Evolutionary conservation across 2,113 vertebrate genomes (phyloP), one percentile per base, ranked within the genome.

Genomic region (Sarotherodon lohbergeri): DNA sequence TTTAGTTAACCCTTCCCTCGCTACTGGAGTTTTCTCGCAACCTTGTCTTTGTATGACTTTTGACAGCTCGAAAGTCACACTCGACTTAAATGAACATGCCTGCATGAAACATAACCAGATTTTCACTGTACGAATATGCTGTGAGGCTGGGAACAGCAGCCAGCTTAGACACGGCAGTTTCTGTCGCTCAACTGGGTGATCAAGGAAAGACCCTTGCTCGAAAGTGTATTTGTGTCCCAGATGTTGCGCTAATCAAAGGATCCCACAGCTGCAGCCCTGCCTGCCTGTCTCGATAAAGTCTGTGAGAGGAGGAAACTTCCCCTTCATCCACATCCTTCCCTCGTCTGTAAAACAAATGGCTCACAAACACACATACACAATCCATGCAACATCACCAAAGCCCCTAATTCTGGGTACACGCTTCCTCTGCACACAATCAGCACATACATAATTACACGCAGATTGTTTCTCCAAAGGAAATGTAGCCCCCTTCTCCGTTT

Each of bases 241-340:
- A 96, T 95, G 95, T 94, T 92, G 78, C 87, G 57, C 91, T 93
- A 91, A 95, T 94, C 93, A 94, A 94, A 94, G 88, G 90, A 82
- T 90, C 87, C 82, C 91, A 91, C 95, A 96, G 95, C 95, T 96
- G 95, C 92, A 91, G 85, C 87, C 88, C 84, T 78, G 88, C 84
- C 88, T 81, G 85, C 84, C 68, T 84, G 85, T 88, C 73, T 78
- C 46, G 27, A 83, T 85, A 87, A 92, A 92, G 87, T 90, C 85
- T 93, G 90, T 80, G 88, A 90, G 86, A 89, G 82, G 84, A 94
- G 94, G 95, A 95, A 94, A 93, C 92, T 93, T 93, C 93, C 94
- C 90, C 91, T 92, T 86, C 73, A 55, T 96, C 94, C 93, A 95
- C 96, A 96, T 96, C 96, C 96, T 95, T 94, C 95, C 93, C 93